Conservation (phyloP, 2,113 vertebrate species). For the Pseudopipra pipra region DNA sequence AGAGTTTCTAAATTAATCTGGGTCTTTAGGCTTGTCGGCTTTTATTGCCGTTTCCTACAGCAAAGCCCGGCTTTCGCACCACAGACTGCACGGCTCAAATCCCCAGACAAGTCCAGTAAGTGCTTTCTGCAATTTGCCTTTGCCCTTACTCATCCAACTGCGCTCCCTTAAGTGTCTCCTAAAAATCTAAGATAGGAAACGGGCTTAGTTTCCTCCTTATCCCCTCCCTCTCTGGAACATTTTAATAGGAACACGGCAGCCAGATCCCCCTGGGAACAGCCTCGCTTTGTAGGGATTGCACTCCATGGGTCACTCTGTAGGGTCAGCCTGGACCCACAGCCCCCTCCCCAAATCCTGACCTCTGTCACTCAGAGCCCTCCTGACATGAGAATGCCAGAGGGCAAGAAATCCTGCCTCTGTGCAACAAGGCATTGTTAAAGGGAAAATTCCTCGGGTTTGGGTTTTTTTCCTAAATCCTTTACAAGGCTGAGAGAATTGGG, state of each 20-base stretch:
- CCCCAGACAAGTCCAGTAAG: not conserved
- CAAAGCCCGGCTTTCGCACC: not conserved
- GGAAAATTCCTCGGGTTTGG: not conserved
- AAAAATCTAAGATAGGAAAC: not conserved
- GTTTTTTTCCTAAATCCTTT: not conserved
- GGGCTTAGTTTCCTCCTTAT: not conserved
- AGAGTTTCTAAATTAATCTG: not conserved
- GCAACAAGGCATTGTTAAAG: not conserved
- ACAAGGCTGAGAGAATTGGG: not conserved
- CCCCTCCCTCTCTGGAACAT: not conserved
- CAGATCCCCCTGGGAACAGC: not conserved
- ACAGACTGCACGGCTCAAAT: not conserved
- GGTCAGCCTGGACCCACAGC: not conserved
- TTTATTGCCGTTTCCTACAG: not conserved
- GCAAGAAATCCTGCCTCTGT: not conserved
- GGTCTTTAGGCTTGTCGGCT: not conserved
- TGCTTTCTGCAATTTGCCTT: not conserved
- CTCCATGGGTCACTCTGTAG: not conserved
- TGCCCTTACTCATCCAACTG: not conserved
- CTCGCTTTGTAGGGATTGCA: not conserved
- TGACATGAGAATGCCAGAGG: not conserved
- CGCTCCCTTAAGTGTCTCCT: constrained; percentile 13
- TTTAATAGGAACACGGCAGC: not conserved
- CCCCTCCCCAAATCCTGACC: not conserved
- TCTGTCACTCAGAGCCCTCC: not conserved